Base-by-base conservation (phyloP, 1,140 invertebrate genomes). In the Apis laboriosa region DNA sequence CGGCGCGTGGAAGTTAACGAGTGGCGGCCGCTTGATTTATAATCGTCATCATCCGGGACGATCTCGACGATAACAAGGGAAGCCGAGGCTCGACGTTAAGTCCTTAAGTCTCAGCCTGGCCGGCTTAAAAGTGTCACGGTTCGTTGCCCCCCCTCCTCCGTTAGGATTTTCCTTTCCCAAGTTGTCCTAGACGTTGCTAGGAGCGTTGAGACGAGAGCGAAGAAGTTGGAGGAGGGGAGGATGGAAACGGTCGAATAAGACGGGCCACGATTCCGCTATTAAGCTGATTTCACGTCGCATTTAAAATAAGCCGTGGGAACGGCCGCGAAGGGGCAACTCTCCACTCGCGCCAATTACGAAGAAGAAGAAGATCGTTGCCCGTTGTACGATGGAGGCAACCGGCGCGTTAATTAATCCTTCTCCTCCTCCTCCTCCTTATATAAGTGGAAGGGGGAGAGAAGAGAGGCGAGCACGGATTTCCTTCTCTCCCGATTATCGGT, bases 91-190 rank as follows among this genome's bases (percentile, higher is more conserved):
- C 82, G 87, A 88, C 86, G 90, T 92, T 92, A 92, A 93, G 92
- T 91, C 91, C 91, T 91, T 91, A 92, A 91, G 92, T 90, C 91
- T 92, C 87, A 55, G 90, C 89, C 89, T 89, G 91, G 89, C 61
- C 90, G 91, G 91, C 92, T 93, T 91, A 92, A 92, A 93, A 90
- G 89, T 88, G 73, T 71, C 82, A 90, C 88, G 91, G 89, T 90
- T 88, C 89, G 90, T 91, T 92, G 90, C 87, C 61, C 71, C 34
- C 34, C 34, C 34, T 24, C 24, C 34, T 43, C 34, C 75, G 80
- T 63, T 68, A 87, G 76, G 51, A 86, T 78, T 84, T 34, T 34
- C 34, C 34, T 34, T 4, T 34, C 55, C 13, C 34, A 34, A 34
- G 34, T 34, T 34, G 49, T 63, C 73, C 61, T 61, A n/a, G 12